A percentile compares a stretch with the other conserved stretches of the same genome.
These are phyloP conservation scores for Amblyornis subalaris DNA, from an alignment of 2,113 vertebrate genomes.

Conservation along the genomic window DNA sequence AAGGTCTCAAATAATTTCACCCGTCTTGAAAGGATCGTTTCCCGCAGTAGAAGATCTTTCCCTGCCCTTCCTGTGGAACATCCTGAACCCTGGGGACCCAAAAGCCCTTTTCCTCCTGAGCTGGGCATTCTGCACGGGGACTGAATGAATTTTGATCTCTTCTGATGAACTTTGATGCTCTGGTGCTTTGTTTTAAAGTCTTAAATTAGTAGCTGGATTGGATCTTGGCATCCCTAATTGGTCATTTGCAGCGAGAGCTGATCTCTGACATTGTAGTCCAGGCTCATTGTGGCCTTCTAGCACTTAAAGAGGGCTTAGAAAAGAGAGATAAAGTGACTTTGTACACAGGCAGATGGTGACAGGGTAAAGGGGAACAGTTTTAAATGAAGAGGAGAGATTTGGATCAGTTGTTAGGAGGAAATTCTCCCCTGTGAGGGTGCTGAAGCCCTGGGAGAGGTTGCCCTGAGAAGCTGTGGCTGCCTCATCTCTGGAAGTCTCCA, in stretches of 20 bases:
- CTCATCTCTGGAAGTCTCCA: neutral
- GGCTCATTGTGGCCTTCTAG: neutral
- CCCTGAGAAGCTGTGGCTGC: neutral
- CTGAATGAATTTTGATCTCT: neutral
- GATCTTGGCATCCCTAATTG: neutral
- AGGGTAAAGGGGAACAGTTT: neutral
- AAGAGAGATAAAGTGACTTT: neutral
- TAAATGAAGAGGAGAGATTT: neutral
- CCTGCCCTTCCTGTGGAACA: neutral
- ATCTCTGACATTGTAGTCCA: neutral
- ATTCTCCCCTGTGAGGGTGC: neutral
- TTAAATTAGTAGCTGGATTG: neutral
- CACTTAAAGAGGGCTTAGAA: neutral
- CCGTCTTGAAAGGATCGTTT: neutral
- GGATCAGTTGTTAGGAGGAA: neutral
- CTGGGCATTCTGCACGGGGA: neutral
- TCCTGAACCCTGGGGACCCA: neutral
- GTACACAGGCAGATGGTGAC: neutral
- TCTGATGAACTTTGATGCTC: neutral
- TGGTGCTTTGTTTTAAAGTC: neutral
- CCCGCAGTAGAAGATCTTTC: neutral
- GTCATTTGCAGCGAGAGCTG: neutral
- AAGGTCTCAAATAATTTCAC: neutral
- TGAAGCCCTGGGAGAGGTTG: rapidly evolving
- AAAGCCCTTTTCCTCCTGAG: neutral